Evolutionary conservation across 2,888 invertebrate genomes (phyloP), one percentile per base, ranked within the genome.

Genomic region (Noctua comes): DNA sequence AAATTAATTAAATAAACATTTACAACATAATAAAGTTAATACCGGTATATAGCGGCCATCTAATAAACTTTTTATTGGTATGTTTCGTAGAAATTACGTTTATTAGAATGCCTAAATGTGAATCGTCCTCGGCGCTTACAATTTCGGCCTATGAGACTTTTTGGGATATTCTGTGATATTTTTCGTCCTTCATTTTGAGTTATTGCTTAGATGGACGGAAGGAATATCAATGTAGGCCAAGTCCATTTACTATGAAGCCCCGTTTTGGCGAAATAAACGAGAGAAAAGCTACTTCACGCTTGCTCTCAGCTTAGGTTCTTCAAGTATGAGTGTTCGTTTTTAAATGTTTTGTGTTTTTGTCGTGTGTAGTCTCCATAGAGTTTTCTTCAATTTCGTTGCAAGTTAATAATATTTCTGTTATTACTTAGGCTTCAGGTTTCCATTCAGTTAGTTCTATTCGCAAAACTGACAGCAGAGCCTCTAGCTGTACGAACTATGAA

Each of bases 1-100:
- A 71, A 70, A 76, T 40, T 82, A 79, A 89, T 89, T 76, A 80
- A 80, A 79, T 75, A 76, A 68, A 73, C 70, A 81, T 87, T 73
- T 57, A 21, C 0, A 70, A 77, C 48, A 77, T 76, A 80, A 82
- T 79, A 72, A 76, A 73, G 69, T 80, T 87, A 77, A 82, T 76
- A 65, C 66, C 68, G 27, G 70, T 82, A 72, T 80, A 80, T 62
- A 70, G 72, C 80, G 57, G n/a, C 40, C 36, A 48, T 80, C 73
- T 78, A 85, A 88, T 89, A 86, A 77, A 81, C 24, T 80, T 88
- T 89, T 88, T 88, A 88, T 86, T 79, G 75, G 71, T 51, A 59
- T 72, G 77, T 88, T 76, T 65, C 31, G 40, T 64, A 43, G 68
- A 79, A 80, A 87, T 87, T 76, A 83, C 77, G 66, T 83, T 80